Evolutionary conservation across 2,113 vertebrate species (phyloP).

Genomic region (Gymnobelideus leadbeateri): DNA sequence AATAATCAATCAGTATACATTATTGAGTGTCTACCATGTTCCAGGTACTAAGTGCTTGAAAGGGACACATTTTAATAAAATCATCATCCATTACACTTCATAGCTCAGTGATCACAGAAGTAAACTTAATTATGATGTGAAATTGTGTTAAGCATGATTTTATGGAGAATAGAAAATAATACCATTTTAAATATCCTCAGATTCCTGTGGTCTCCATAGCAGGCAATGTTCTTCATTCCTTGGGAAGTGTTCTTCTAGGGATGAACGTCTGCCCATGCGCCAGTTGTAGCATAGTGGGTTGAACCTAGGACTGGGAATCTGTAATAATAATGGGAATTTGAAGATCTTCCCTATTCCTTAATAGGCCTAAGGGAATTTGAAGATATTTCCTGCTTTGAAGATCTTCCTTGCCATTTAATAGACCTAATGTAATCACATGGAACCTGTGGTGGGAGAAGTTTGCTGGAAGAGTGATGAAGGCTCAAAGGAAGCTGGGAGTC

Average conservation of each 20-base stretch:
- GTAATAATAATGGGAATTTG: no score
- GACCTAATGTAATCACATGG: no score
- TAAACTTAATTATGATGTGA: conserved; percentile 64
- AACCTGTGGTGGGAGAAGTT: no score
- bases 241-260: neutral
- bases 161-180: conserved; percentile 22
- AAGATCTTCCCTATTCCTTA: no score
- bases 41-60: neutral
- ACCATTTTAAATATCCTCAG: neutral
- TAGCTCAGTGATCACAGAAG: conserved; percentile 19
- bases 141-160: conserved; percentile 61
- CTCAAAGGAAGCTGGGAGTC: no score
- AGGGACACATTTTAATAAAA: conserved; percentile 31
- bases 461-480: no score
- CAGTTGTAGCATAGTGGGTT: neutral
- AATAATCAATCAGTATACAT: neutral
- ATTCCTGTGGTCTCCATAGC: neutral
- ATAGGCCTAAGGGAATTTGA: no score
- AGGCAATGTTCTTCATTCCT: conserved; percentile 34
- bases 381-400: no score
- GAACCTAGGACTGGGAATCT: neutral
- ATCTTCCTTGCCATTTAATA: no score
- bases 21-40: neutral
- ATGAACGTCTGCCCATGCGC: neutral
- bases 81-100: conserved; percentile 19